Conservation (phyloP, 2,888 invertebrate species). For the Leptogaster cylindrica region DNA sequence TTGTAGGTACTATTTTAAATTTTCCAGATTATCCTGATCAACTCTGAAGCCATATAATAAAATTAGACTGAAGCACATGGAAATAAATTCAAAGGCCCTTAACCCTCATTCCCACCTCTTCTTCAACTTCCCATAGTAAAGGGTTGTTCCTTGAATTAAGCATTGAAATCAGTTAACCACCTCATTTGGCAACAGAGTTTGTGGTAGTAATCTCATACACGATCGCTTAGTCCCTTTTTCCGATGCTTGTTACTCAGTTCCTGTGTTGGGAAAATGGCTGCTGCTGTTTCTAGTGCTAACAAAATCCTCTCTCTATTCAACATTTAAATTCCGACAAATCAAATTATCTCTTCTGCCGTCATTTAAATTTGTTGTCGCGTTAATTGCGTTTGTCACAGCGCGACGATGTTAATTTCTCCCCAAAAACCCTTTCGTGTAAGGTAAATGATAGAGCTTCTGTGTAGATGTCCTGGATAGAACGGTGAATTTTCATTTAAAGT, state of each 20-base stretch:
- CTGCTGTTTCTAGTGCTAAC: slow-evolving; percentile 11
- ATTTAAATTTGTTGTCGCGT: slow-evolving; percentile 38
- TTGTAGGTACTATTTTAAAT: too few relatives aligned
- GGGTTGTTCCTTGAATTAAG: slow-evolving; percentile 25
- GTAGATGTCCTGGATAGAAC: too few relatives aligned
- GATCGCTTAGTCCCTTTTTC: slow-evolving; percentile 18
- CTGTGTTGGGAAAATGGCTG: slow-evolving; percentile 24
- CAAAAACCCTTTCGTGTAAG: slow-evolving; percentile 28
- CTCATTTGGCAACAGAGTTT: slow-evolving; percentile 45
- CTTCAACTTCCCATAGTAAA: too few relatives aligned
- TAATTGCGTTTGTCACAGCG: slow-evolving; percentile 42
- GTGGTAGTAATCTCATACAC: slow-evolving; percentile 41
- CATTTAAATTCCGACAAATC: slow-evolving; percentile 44
- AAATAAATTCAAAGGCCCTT: too few relatives aligned
- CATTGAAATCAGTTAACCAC: slow-evolving; percentile 44
- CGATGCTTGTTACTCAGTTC: neutral
- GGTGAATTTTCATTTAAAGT: slow-evolving; percentile 29
- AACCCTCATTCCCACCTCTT: too few relatives aligned
- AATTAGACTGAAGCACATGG: too few relatives aligned
- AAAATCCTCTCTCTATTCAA: slow-evolving; percentile 14
- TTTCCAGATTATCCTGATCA: too few relatives aligned
- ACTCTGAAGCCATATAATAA: too few relatives aligned
- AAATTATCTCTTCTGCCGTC: slow-evolving; percentile 41
- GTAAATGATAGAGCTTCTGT: neutral
- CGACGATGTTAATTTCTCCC: slow-evolving; percentile 41